Base-by-base conservation (phyloP, 2,888 invertebrate species). In the Ellobium chinense region DNA sequence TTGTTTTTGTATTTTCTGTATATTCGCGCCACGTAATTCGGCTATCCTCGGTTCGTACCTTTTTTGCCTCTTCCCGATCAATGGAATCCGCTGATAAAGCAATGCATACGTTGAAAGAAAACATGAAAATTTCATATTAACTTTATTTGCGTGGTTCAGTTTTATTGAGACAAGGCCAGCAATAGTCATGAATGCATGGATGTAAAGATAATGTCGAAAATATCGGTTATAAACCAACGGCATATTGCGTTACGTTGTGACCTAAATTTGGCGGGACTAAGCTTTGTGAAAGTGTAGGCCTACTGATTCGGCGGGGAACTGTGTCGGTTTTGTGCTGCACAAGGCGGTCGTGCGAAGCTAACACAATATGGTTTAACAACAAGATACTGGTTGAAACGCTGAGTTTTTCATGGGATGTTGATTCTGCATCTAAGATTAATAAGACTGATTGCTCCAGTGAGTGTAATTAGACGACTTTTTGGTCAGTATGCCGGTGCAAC, bases 181-280 rank as follows among this genome's bases (percentile, higher is more conserved):
- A n/a, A 21, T 3, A 21, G 29, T n/a, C 31, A 39, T 27, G 27
- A n/a, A 29, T 58, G 12, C 29, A 31, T n/a, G 29, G 31, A 58
- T 46, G 39, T 70, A 31, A 24, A 9, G 1, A 34, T 46, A 70
- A 69, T 62, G 60, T 56, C 37, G 27, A 65, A 70, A 65, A 34
- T 31, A 31, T 9, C 31, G 4, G 56, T 54, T 56, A 56, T 46
- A 66, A 34, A 56, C 21, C 5, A 12, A 62, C 58, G 56, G 77
- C 58, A 68, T 36, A 58, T 54, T 37, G 63, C 65, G 29, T 72
- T 72, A 54, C 72, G 54, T 62, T 34, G 65, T 72, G 78, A 78
- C 78, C 78, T 78, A 63, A 54, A 72, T 72, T 78, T 78, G 78
- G 78, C 78, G 72, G 78, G 72, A 78, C 54, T 63, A 54, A 72